These are phyloP conservation scores for Scaptodrosophila latifasciaeformis DNA, from an alignment of 2,888 invertebrate species.

Conservation along the genomic window DNA sequence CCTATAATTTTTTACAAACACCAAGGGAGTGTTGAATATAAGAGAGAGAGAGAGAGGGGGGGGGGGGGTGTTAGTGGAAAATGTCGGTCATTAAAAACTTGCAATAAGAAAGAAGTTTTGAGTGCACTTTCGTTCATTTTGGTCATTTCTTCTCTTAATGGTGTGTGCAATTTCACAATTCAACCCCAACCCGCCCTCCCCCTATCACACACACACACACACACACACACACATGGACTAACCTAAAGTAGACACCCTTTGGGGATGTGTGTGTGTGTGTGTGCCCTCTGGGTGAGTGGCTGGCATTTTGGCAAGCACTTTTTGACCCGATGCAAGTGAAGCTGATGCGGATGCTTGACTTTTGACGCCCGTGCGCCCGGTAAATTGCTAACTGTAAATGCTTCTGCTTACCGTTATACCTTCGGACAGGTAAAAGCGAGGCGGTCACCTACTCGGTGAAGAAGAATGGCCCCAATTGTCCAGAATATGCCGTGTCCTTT, in stretches of 20 bases:
- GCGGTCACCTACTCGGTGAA: neutral
- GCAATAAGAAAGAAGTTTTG: conserved; percentile 49
- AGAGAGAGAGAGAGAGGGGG: conserved; percentile 7
- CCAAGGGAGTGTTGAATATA: conserved; percentile 7
- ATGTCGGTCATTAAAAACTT: conserved; percentile 50
- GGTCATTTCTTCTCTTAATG: conserved; percentile 62
- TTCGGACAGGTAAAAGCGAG: neutral
- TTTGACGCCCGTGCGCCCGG: conserved; percentile 8
- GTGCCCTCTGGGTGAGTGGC: too few relatives aligned
- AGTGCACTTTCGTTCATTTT: conserved; percentile 57
- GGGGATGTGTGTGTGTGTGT: too few relatives aligned
- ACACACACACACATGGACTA: too few relatives aligned
- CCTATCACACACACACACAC: too few relatives aligned
- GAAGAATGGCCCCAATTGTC: too few relatives aligned
- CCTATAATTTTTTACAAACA: neutral
- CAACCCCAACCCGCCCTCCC: too few relatives aligned
- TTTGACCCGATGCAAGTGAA: neutral
- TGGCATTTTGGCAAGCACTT: too few relatives aligned
- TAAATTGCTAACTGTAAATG: too few relatives aligned
- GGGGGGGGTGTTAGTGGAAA: conserved; percentile 27
- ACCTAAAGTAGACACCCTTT: neutral
- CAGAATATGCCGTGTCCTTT: neutral
- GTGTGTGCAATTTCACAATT: conserved; percentile 55
- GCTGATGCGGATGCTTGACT: conserved; percentile 13
- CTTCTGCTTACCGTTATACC: neutral